Conservation (phyloP, 1,140 invertebrate genomes). For the Octopus bimaculoides region DNA sequence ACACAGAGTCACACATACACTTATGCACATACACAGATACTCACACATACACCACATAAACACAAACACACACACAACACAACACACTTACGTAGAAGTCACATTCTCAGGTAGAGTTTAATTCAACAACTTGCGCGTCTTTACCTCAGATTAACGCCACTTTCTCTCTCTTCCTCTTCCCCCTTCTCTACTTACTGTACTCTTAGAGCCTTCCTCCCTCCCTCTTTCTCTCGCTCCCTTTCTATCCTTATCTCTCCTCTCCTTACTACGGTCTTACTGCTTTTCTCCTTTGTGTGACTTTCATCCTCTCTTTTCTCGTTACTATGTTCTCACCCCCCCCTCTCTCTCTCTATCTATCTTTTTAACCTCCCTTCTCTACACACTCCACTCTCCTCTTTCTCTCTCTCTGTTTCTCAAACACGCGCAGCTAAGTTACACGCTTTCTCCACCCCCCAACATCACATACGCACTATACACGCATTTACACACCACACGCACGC, state of each 20-base stretch:
- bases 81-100: no score
- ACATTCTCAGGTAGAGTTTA: no score
- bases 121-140: no score
- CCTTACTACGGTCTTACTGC: neutral
- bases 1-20: neutral
- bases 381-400: neutral
- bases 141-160: no score
- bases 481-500: neutral
- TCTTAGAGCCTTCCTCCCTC: neutral
- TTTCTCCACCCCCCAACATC: no score
- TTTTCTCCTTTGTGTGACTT: neutral
- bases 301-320: neutral
- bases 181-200: neutral
- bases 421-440: no score
- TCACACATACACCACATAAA: neutral
- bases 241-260: neutral
- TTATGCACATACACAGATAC: neutral
- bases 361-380: neutral
- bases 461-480: no score
- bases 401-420: neutral
- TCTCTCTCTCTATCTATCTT: neutral
- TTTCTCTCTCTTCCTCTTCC: constrained; percentile 10
- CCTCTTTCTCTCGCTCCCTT: neutral
- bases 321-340: neutral
- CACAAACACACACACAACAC: no score